phyloP scores from a whole-genome alignment of 2,888 invertebrate species.

The Aquatica leii region DNA sequence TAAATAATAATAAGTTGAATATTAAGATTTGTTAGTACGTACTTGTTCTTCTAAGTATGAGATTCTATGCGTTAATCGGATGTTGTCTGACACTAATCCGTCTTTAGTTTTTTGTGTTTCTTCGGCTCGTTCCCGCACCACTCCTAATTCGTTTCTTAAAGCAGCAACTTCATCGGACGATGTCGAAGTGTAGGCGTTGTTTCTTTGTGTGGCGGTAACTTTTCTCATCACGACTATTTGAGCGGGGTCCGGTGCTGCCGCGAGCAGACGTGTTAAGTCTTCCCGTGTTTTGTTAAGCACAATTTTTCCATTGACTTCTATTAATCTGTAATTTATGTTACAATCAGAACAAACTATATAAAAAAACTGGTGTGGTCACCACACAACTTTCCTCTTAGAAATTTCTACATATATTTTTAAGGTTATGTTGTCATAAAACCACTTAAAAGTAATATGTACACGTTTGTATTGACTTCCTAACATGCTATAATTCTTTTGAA shows the following conservation, averaged over 20 bases:
- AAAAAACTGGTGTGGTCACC: no score
- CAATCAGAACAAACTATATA: no score
- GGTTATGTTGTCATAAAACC: no score
- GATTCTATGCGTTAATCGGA: constrained; percentile 85
- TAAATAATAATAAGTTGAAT: constrained; percentile 6
- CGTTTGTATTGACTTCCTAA: no score
- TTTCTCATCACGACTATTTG: constrained; percentile 70
- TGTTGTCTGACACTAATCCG: constrained; percentile 77
- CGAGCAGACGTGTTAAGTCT: constrained; percentile 73
- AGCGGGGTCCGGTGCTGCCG: constrained; percentile 69
- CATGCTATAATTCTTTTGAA: no score
- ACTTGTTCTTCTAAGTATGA: constrained; percentile 91
- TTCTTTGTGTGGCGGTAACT: constrained; percentile 39
- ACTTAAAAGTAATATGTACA: no score
- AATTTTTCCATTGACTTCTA: constrained; percentile 84
- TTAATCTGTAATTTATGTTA: constrained; percentile 65
- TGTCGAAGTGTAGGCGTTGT: constrained; percentile 58
- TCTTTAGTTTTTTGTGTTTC: constrained; percentile 72
- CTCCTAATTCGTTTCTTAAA: constrained; percentile 67
- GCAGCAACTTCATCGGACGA: constrained; percentile 62
- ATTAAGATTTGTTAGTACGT: constrained; percentile 45
- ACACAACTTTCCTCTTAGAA: no score
- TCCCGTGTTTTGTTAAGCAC: constrained; percentile 75
- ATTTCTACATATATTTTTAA: no score
- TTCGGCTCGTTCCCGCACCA: constrained; percentile 68